Evolutionary conservation across 2,888 invertebrate genomes (phyloP).

Genomic region (Erebia epiphron): DNA sequence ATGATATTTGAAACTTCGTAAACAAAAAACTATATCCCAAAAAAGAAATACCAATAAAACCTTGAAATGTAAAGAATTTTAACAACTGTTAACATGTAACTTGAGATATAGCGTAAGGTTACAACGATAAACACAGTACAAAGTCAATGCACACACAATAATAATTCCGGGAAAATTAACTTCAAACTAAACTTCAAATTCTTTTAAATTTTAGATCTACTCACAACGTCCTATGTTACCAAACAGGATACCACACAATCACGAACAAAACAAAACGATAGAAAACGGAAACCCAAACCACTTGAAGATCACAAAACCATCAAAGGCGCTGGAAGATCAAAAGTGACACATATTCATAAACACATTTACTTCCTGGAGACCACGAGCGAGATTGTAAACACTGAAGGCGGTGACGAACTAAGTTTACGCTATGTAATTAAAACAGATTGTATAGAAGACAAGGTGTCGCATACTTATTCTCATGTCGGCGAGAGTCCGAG

Average conservation of each 20-base stretch:
- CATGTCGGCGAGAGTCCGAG: constrained; percentile 72
- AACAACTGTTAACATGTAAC: constrained; percentile 11
- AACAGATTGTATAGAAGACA: constrained; percentile 44
- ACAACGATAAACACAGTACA: background rate
- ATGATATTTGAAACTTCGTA: background rate
- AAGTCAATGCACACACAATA: background rate
- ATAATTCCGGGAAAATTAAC: background rate
- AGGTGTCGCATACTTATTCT: constrained; percentile 77
- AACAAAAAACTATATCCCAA: background rate
- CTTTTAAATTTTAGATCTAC: constrained; percentile 6
- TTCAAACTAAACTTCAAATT: background rate
- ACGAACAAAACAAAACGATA: constrained; percentile 9
- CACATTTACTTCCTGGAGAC: constrained; percentile 31
- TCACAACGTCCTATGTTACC: constrained; percentile 23
- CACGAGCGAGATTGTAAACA: constrained; percentile 29
- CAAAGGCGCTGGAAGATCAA: constrained; percentile 23
- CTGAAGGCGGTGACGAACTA: constrained; percentile 14
- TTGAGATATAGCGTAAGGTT: background rate
- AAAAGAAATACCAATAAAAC: background rate
- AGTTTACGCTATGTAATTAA: constrained; percentile 23
- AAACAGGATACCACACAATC: constrained; percentile 10
- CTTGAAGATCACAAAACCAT: constrained; percentile 41
- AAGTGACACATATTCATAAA: constrained; percentile 32
- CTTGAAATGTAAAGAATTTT: background rate
- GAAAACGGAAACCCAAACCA: constrained; percentile 35